A percentile compares a stretch with the other conserved stretches of the same genome.
Evolutionary conservation across 2,888 invertebrate species (phyloP).

Genomic region (Drosophila cracens): DNA sequence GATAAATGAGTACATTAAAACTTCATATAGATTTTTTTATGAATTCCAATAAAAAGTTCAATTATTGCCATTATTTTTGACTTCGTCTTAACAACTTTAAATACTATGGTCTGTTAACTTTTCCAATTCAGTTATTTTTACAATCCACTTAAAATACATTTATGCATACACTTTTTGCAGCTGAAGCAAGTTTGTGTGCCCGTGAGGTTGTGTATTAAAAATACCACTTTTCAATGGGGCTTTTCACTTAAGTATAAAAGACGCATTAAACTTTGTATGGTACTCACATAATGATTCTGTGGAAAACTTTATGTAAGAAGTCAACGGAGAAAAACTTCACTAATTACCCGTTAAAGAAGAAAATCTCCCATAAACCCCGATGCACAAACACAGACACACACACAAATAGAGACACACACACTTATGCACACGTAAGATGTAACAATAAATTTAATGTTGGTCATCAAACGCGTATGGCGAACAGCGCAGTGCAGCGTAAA

Average conservation of each 20-base stretch:
- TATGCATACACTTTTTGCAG: neutral
- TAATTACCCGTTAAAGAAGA: constrained; percentile 66
- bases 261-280: constrained; percentile 12
- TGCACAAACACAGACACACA: constrained; percentile 5
- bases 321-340: constrained; percentile 52
- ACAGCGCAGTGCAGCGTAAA: constrained; percentile 1
- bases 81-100: neutral
- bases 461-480: constrained; percentile 30
- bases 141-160: constrained; percentile 1
- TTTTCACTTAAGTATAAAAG: constrained; percentile 9
- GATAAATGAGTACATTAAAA: neutral
- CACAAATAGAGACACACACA: neutral
- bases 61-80: neutral
- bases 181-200: constrained; percentile 4
- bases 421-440: constrained; percentile 7
- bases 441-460: constrained; percentile 61
- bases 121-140: neutral
- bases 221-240: neutral
- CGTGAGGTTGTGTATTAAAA: constrained; percentile 2
- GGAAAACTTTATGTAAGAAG: constrained; percentile 29
- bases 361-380: constrained; percentile 34
- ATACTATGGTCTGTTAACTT: neutral
- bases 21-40: neutral
- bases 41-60: neutral
- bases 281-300: constrained; percentile 8